Evolutionary conservation across 2,113 vertebrate species (phyloP).

Genomic region (Serilophus lunatus): DNA sequence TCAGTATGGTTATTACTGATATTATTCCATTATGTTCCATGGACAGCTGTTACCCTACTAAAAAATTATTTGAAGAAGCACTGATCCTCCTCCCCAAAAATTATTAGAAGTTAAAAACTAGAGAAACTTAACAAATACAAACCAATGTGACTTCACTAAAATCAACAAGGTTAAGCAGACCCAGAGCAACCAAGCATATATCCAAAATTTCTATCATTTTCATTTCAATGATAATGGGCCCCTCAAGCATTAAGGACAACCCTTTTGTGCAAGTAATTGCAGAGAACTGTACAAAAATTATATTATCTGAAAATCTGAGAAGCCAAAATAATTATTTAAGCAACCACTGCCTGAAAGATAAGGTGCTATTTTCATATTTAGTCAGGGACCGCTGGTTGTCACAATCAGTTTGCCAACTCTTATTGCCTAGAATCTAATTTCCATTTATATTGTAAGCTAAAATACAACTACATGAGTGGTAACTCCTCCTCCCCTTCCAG

Average conservation of each 20-base stretch:
- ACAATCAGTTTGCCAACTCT: background rate
- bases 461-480: rapidly evolving
- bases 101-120: background rate
- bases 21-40: background rate
- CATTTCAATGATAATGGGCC: background rate
- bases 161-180: background rate
- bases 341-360: background rate
- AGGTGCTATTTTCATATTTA: background rate
- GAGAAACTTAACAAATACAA: background rate
- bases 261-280: background rate
- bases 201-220: background rate
- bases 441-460: background rate
- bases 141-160: background rate
- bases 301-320: background rate
- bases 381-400: background rate
- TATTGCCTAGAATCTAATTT: background rate
- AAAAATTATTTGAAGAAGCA: background rate
- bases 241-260: background rate
- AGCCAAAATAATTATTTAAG: background rate
- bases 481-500: background rate
- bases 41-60: background rate
- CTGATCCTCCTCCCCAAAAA: background rate
- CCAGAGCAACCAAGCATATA: background rate
- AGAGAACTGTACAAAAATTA: background rate
- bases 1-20: background rate